Base-by-base conservation (phyloP, 2,888 invertebrate species). In the Limnephilus lunatus region DNA sequence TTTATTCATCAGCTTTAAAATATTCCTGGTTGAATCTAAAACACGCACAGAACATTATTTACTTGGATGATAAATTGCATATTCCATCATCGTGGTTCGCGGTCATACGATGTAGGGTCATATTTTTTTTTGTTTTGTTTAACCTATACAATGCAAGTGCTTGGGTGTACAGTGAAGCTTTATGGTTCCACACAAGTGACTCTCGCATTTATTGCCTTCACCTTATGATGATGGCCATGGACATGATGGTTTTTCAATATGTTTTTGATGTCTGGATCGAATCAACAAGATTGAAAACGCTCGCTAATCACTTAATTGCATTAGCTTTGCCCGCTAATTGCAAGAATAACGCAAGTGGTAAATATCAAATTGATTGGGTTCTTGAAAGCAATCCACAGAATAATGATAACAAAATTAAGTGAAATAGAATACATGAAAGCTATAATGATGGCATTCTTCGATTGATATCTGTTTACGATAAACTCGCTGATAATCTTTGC, bases 401-500 rank as follows among this genome's bases (percentile, higher is more conserved):
- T 68, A 9, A n/a, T 68, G n/a, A 25, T 9, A 68, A 68, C 25
- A 68, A 9, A 68, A n/a, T 9, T 68, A n/a, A n/a, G 25, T 5
- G 9, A n/a, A 25, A n/a, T 68, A 9, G n/a, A 68, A 68, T n/a
- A 25, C 25, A 68, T 7, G 83, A 83, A 32, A 83, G 11, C 19
- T 12, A 35, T 14, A 35, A 83, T 19, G 35, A 83, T 83, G 83
- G 32, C 35, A 83, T 83, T 83, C 32, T 35, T 35, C 35, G 83
- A 83, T 83, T 83, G 83, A 32, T 83, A 0, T 35, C 83, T 35
- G 83, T 83, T 83, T 83, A 83, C 19, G 83, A 83, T 39, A 83
- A 83, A 32, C 32, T 83, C 9, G 83, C 32, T 15, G 35, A 83
- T 25, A 83, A 32, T 83, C 9, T 83, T n/a, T 15, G 7, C 14